Percentiles rank a stretch among this genome's conserved stretches.
Conservation (phyloP, 2,113 vertebrate species). For the Ammodytes marinus region DNA sequence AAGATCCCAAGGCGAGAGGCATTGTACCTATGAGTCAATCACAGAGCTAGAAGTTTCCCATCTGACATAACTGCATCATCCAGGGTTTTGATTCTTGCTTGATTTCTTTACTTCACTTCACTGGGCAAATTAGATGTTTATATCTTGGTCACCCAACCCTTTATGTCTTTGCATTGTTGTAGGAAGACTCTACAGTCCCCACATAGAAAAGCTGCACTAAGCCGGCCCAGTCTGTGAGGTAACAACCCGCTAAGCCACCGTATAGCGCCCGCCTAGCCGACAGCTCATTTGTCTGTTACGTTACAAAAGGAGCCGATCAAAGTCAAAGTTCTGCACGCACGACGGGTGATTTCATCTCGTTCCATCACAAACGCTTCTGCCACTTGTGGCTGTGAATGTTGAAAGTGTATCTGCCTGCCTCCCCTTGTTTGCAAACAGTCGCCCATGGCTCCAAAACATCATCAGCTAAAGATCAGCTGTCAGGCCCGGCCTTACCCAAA, state of each 20-base stretch:
- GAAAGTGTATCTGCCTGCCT: constrained; percentile 12
- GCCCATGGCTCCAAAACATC: constrained; percentile 36
- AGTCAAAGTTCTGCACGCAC: background rate
- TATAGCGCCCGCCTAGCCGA: background rate
- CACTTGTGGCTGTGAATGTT: constrained; percentile 18
- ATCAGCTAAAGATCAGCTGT: constrained; percentile 57
- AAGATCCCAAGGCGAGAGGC: background rate
- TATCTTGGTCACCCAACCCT: background rate
- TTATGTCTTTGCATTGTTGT: background rate
- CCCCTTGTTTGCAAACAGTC: background rate
- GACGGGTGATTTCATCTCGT: constrained; percentile 23
- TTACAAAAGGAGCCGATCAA: constrained; percentile 28
- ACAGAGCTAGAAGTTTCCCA: background rate
- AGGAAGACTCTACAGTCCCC: constrained; percentile 6
- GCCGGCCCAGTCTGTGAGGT: background rate
- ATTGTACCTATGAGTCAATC: background rate
- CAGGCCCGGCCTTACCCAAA: constrained; percentile 40
- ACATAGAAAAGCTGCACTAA: background rate
- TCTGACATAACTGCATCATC: background rate
- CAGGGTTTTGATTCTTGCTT: background rate
- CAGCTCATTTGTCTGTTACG: background rate
- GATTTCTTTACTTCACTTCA: background rate
- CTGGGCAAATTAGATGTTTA: no score
- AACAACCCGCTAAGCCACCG: background rate
- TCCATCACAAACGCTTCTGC: constrained; percentile 27